phyloP scores from a whole-genome alignment of 2,797 vertebrate species.

The Allobates femoralis region DNA sequence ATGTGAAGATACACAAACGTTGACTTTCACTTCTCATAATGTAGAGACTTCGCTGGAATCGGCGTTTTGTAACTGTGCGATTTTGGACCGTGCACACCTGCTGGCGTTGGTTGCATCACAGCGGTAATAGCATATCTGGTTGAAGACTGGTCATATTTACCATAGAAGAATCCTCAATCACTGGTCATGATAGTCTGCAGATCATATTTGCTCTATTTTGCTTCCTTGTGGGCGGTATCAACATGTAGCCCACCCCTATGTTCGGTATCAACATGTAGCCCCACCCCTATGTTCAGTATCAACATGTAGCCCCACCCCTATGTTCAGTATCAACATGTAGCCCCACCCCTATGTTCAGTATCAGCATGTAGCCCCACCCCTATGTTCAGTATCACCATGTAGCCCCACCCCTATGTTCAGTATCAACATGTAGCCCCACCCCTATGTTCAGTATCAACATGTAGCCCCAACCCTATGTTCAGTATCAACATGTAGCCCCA shows the following conservation, averaged over 20 bases:
- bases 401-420: too few relatives aligned
- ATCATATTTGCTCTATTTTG: neutral
- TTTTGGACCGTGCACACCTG: neutral
- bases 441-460: too few relatives aligned
- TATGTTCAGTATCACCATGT: neutral
- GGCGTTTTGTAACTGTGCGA: neutral
- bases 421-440: too few relatives aligned
- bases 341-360: too few relatives aligned
- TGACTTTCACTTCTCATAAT: constrained; percentile 64
- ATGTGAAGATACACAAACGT: constrained; percentile 65
- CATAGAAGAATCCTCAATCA: neutral
- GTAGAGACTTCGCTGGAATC: constrained; percentile 28
- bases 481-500: too few relatives aligned
- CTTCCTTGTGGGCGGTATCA: neutral
- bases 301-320: neutral
- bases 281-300: too few relatives aligned
- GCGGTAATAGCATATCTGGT: neutral
- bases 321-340: too few relatives aligned
- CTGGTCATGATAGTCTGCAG: neutral
- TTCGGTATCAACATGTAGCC: too few relatives aligned
- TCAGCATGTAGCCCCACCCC: neutral
- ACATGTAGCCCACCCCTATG: neutral
- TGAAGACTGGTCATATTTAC: neutral
- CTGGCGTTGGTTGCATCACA: neutral
- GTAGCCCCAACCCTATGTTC: neutral